Evolutionary conservation across 2,113 vertebrate genomes (phyloP).

Genomic region (Mola mola): DNA sequence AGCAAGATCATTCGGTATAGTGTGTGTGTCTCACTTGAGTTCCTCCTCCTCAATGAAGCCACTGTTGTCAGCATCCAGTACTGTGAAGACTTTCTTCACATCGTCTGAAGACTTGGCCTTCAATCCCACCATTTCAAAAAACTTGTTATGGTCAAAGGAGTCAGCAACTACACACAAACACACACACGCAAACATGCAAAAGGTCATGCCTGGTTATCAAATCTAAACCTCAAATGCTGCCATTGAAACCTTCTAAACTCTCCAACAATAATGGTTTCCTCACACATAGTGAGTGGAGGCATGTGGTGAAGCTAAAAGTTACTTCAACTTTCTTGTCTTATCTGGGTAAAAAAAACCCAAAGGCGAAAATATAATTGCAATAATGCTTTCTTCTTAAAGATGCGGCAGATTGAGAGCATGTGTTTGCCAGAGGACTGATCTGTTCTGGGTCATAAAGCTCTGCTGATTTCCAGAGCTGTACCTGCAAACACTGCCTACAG

Average conservation of each 20-base stretch:
- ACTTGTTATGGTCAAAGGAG: conserved; percentile 86
- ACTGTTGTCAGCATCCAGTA: conserved; percentile 86
- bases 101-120: conserved; percentile 80
- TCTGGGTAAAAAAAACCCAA: conserved; percentile 18
- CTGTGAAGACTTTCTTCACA: conserved; percentile 84
- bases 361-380: conserved; percentile 26
- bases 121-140: conserved; percentile 85
- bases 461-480: background rate
- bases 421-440: conserved; percentile 36
- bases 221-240: background rate
- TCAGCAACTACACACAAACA: conserved; percentile 71
- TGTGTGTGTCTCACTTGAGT: conserved; percentile 78
- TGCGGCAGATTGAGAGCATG: conserved; percentile 26
- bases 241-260: background rate
- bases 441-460: conserved; percentile 35
- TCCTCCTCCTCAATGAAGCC: conserved; percentile 88
- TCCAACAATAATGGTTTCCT: no score
- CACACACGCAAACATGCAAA: conserved; percentile 25
- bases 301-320: background rate
- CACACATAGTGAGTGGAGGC: background rate
- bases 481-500: no score
- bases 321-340: background rate
- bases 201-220: background rate
- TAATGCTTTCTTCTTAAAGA: background rate
- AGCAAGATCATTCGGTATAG: background rate